Base-by-base conservation (phyloP, 2,888 invertebrate species). In the Lacanobia oleracea region DNA sequence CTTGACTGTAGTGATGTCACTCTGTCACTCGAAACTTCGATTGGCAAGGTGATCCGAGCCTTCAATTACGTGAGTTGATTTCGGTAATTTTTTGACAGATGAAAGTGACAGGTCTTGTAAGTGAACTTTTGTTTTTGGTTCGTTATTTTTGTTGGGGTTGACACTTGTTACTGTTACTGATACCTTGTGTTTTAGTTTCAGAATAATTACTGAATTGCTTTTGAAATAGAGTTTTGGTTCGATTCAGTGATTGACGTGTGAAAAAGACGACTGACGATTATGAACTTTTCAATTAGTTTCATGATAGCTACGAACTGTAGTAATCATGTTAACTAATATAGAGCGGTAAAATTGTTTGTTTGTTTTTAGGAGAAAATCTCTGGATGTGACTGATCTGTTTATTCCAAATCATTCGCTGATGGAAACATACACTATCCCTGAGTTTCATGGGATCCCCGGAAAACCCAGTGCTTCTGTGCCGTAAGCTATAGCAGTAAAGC, bases 1-100 rank as follows among this genome's bases (percentile, higher is more conserved):
- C 91, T 91, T 80, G 81, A 50, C 62, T 77, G 74, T 77, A 84
- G 70, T 72, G 70, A 76, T 76, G 82, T 78, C 72, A 84, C 72
- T 79, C 66, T 73, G 77, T 67, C 65, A 50, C 61, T 86, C 67
- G 70, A 54, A 67, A 74, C 56, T 40, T 67, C 79, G 84, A 86
- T 82, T 77, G 82, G 82, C 72, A 53, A 79, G 73, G 75, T 65
- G 79, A 73, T 65, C 60, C 56, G 72, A 73, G 71, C 72, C 75
- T 65, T 85, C 82, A 86, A 85, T 85, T 84, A 86, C 71, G 75
- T 60, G 62, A 68, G 82, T 82, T 82, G 77, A 84, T 81, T 70
- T 67, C 59, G 63, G 23, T 67, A 56, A 64, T 74, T 76, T 69
- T 53, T 62, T 54, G 51, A 59, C 40, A 12, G 59, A 60, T 65